Percentiles rank a stretch among this genome's conserved stretches.
phyloP scores from a whole-genome alignment of 2,113 vertebrate species.

The Anas platyrhynchos region DNA sequence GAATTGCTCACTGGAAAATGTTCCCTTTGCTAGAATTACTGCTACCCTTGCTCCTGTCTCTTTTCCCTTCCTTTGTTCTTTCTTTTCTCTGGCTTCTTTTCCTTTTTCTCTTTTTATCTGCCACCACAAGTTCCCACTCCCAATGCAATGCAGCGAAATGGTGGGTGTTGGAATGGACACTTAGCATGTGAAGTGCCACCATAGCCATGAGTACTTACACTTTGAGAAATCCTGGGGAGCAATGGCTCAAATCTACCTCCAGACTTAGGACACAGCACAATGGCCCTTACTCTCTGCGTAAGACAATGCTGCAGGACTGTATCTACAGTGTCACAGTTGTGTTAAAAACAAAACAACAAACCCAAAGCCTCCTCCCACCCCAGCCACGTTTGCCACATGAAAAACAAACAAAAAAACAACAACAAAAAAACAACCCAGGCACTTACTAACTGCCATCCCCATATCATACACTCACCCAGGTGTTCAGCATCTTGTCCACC shows the following conservation, averaged over 20 bases:
- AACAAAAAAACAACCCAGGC: neutral
- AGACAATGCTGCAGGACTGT: neutral
- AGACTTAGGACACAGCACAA: neutral
- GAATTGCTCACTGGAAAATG: constrained; percentile 49
- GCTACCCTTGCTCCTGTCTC: neutral
- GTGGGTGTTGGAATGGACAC: neutral
- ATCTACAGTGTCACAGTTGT: neutral
- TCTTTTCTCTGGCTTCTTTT: neutral
- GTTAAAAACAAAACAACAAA: neutral
- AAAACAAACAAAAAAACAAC: too few species aligned
- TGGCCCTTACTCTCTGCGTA: neutral
- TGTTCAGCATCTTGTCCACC: neutral
- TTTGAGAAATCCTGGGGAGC: neutral
- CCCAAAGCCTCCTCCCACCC: accelerated
- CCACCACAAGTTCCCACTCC: neutral
- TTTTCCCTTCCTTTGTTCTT: neutral
- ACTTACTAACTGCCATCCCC: neutral
- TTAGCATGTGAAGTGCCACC: neutral
- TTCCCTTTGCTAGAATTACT: constrained; percentile 39
- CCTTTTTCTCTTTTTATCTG: neutral
- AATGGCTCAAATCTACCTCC: neutral
- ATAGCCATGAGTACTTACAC: neutral
- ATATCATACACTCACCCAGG: neutral
- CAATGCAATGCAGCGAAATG: too few species aligned
- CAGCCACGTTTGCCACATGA: neutral